phyloP scores from a whole-genome alignment of 2,113 vertebrate genomes.

The Rostratula benghalensis region DNA sequence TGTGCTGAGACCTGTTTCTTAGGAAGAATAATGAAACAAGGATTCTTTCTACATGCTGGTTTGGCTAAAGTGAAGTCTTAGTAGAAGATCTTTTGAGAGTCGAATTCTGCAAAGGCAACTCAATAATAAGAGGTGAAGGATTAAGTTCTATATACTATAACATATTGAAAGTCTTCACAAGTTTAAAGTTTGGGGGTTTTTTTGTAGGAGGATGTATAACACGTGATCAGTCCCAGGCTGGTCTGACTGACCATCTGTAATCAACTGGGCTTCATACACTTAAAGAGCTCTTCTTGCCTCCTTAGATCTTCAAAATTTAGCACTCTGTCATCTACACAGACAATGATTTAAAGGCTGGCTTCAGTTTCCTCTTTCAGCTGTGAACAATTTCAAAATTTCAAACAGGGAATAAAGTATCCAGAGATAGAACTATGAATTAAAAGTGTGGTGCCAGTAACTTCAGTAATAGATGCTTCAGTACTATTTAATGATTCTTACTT shows the following conservation, averaged over 20 bases:
- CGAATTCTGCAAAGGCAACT: neutral
- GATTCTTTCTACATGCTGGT: neutral
- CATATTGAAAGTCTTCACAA: neutral
- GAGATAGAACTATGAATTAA: neutral
- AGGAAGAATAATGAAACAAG: neutral
- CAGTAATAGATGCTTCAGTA: neutral
- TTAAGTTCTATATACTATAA: neutral
- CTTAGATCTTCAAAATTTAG: neutral
- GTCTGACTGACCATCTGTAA: neutral
- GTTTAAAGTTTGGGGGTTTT: neutral
- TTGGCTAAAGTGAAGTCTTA: neutral
- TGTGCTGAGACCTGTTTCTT: neutral
- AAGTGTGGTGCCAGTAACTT: neutral
- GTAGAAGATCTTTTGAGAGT: neutral
- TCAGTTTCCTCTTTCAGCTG: neutral
- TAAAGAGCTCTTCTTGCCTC: neutral
- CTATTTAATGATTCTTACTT: neutral
- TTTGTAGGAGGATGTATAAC: neutral
- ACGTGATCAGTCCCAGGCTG: neutral
- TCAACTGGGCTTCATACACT: neutral
- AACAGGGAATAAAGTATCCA: neutral
- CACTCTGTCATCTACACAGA: neutral
- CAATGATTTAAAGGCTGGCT: neutral
- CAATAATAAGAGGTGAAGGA: neutral
- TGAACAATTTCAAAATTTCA: neutral